Base-by-base conservation (phyloP, 1,140 invertebrate genomes). In the Drosophila albomicans region DNA sequence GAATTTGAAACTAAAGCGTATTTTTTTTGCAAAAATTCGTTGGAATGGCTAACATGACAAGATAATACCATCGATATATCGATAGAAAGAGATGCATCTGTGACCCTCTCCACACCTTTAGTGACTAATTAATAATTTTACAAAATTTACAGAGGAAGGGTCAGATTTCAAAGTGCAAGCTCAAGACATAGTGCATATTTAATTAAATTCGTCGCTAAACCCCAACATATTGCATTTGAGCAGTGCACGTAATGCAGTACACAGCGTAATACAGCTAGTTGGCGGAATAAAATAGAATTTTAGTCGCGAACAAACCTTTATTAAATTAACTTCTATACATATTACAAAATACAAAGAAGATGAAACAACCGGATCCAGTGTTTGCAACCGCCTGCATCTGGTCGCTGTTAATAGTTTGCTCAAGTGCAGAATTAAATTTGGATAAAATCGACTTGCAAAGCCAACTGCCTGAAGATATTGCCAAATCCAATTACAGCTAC, bases 391-490 rank as follows among this genome's bases (percentile, higher is more conserved):
- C n/a, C 43, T 63, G 58, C 32, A 28, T 63, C 3, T 70, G 30
- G 58, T 51, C 32, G 30, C 32, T 49, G 7, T n/a, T 74, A 41
- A 74, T 74, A 0, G 5, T 80, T 3, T 57, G 71, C 13, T 16
- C 38, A 6, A 43, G 28, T 10, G 82, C 79, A 15, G 56, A 88
- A 35, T 48, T 87, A 5, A 82, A 72, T 65, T 16, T 86, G 7
- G 82, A 86, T n/a, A 75, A 88, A 11, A 63, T 82, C 2, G 84
- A 88, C n/a, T 43, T 88, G 16, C 75, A 71, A 51, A 66, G 61
- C 8, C 86, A 89, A 52, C 54, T 89, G 5, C 61, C 70, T 5
- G 76, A 79, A 3, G 78, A 72, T 15, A 13, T 77, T 2, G 7
- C 59, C 0, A 79, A 79, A 49, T 48, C 78, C 5, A 89, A 85